phyloP scores from a whole-genome alignment of 2,797 vertebrate species.

The Aldrovandia affinis region DNA sequence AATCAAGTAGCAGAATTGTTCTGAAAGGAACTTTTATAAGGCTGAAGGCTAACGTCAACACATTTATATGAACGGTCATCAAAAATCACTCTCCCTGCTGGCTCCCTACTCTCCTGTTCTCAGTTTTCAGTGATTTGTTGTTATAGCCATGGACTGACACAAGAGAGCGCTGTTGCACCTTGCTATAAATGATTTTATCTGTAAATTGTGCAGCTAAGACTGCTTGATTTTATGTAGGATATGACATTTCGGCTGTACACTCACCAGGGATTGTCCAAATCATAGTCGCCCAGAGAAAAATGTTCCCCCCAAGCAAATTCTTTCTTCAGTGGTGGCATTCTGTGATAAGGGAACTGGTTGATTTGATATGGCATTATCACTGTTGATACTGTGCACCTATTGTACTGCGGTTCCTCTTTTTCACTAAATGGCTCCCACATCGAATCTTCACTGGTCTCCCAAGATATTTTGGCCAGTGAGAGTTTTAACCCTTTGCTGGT shows the following conservation, averaged over 20 bases:
- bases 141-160: slow-evolving; percentile 6
- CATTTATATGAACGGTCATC: not conserved
- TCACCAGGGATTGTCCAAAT: not conserved
- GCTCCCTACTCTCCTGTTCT: not conserved
- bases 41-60: not conserved
- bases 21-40: not conserved
- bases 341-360: not conserved
- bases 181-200: not conserved
- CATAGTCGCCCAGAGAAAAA: not conserved
- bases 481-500: not conserved
- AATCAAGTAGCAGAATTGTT: not conserved
- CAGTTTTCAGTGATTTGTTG: not conserved
- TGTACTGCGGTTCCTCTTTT: not conserved
- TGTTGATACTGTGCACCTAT: too few relatives aligned
- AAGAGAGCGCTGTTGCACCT: slow-evolving; percentile 35
- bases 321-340: not conserved
- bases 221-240: not conserved
- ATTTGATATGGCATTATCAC: not conserved
- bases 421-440: not conserved
- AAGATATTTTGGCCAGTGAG: not conserved
- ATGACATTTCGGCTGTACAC: not conserved
- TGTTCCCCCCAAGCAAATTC: not conserved
- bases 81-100: not conserved
- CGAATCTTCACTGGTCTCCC: not conserved
- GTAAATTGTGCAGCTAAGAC: not conserved